phyloP scores from a whole-genome alignment of 92 coral and sea anemone genomes.

The Montipora capitata region DNA sequence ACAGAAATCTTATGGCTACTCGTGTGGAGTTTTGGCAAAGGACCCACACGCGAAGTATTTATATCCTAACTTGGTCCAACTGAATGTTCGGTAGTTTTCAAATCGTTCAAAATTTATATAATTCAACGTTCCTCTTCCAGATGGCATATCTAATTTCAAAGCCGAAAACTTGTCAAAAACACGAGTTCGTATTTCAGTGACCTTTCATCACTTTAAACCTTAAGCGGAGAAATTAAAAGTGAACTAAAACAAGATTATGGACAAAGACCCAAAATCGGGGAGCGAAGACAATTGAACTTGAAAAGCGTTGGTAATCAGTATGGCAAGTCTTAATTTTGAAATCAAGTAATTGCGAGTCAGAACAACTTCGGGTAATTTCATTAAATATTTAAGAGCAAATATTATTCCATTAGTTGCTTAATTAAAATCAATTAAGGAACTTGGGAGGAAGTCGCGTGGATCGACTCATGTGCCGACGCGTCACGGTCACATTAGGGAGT shows the following conservation, averaged over 20 bases:
- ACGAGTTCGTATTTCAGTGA: conserved; percentile 33
- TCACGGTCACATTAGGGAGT: background rate
- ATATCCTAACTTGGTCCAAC: background rate
- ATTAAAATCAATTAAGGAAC: no score
- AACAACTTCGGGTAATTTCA: background rate
- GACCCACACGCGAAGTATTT: no score
- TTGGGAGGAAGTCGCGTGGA: no score
- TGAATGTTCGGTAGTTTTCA: background rate
- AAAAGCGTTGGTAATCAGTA: no score
- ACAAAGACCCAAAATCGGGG: background rate
- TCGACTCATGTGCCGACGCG: background rate
- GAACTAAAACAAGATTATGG: conserved; percentile 6
- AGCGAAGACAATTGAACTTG: no score
- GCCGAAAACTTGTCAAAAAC: conserved; percentile 2
- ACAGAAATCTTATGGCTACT: no score
- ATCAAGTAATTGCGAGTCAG: background rate
- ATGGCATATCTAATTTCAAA: conserved; percentile 14
- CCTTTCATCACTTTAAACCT: conserved; percentile 1
- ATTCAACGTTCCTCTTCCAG: conserved; percentile 10
- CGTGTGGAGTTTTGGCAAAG: no score
- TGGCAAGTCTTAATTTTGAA: background rate
- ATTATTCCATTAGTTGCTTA: background rate
- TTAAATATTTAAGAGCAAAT: conserved; percentile 1
- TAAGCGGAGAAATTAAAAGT: background rate
- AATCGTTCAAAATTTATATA: conserved; percentile 17